These are phyloP conservation scores for Acromyrmex echinatior DNA, from an alignment of 1,140 invertebrate genomes.

Conservation along the genomic window DNA sequence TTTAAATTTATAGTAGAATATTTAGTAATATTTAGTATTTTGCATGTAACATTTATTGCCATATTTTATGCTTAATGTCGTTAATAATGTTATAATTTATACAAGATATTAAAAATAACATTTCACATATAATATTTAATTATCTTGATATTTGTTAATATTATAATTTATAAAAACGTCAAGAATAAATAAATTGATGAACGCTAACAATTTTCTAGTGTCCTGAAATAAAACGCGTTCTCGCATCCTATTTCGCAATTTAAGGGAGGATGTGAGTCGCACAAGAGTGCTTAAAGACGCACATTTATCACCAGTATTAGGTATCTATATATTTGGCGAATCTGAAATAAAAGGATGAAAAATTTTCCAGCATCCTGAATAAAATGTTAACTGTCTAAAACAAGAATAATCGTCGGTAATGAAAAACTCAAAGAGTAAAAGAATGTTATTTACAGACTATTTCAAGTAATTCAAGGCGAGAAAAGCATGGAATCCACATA, in stretches of 20 bases:
- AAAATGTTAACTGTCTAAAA: slow-evolving; percentile 4
- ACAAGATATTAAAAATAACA: neutral
- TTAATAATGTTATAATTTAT: neutral
- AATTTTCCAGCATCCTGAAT: neutral
- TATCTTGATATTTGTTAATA: neutral
- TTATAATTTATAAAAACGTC: neutral
- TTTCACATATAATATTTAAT: neutral
- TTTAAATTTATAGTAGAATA: neutral
- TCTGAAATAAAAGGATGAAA: neutral
- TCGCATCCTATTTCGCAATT: neutral
- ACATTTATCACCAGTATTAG: slow-evolving; percentile 25
- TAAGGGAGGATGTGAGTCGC: slow-evolving; percentile 1
- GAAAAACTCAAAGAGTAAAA: neutral
- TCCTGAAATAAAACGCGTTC: neutral
- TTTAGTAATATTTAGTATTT: neutral
- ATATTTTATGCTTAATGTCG: neutral
- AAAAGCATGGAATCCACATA: neutral
- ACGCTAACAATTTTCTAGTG: neutral
- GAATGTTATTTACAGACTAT: slow-evolving; percentile 21
- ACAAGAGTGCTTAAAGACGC: neutral
- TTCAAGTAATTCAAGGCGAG: neutral
- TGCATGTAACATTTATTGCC: neutral
- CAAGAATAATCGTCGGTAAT: neutral
- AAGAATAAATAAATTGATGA: neutral
- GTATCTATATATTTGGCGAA: neutral